Conservation (phyloP, 2,113 vertebrate genomes). For the Hucho hucho region DNA sequence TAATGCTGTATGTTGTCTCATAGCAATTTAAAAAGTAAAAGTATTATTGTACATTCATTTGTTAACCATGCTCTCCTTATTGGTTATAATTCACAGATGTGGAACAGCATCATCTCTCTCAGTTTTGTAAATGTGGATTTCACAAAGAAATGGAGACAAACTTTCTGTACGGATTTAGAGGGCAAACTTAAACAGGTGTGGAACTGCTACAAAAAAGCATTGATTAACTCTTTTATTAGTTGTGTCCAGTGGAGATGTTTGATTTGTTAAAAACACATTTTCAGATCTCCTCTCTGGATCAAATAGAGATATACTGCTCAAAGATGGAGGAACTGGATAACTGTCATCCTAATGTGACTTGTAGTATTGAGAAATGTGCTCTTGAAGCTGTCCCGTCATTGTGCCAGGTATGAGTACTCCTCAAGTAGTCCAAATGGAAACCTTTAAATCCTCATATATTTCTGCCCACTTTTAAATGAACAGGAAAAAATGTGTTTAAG, state of each 20-base stretch:
- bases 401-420: slow-evolving; percentile 78
- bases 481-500: no score
- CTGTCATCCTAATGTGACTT: slow-evolving; percentile 59
- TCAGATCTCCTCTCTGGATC: slow-evolving; percentile 72
- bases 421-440: neutral
- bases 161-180: slow-evolving; percentile 76
- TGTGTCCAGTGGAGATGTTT: neutral
- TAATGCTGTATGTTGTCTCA: no score
- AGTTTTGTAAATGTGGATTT: slow-evolving; percentile 67
- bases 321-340: fast-evolving
- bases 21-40: no score
- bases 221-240: no score
- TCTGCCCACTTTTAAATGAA: no score
- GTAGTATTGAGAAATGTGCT: slow-evolving; percentile 78
- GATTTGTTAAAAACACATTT: neutral
- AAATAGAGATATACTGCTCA: slow-evolving; percentile 77
- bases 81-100: slow-evolving; percentile 68
- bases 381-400: slow-evolving; percentile 79
- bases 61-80: no score
- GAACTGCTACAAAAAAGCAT: neutral
- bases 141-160: slow-evolving; percentile 72
- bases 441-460: neutral
- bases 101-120: slow-evolving; percentile 77
- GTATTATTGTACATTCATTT: no score
- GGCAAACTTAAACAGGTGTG: slow-evolving; percentile 80